Conservation (phyloP, 2,113 vertebrate genomes). For the Dinomys branickii region DNA sequence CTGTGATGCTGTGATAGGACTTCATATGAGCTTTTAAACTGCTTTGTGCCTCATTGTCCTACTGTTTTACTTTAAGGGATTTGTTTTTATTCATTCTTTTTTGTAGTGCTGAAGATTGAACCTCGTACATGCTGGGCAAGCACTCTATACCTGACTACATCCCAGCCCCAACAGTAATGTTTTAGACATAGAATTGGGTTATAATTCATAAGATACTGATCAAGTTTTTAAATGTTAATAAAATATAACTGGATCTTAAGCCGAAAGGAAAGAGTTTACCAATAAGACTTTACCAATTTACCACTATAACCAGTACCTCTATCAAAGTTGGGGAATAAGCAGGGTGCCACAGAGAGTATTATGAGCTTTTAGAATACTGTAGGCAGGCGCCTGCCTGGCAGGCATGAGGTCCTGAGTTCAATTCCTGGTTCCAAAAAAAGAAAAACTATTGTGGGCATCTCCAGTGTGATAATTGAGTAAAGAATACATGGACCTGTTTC, state of each 20-base stretch:
- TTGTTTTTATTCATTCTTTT: background rate
- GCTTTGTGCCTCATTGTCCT: background rate
- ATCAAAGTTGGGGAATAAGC: background rate
- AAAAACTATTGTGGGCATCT: background rate
- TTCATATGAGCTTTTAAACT: background rate
- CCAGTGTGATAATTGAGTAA: background rate
- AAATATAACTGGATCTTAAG: constrained; percentile 16
- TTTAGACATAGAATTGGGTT: background rate
- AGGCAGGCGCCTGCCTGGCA: background rate
- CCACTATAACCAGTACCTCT: background rate
- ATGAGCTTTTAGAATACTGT: background rate
- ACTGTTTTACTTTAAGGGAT: background rate
- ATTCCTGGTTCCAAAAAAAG: too few species aligned
- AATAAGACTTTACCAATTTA: background rate
- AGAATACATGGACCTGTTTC: background rate
- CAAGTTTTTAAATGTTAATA: background rate
- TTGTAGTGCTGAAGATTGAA: background rate
- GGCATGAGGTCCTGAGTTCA: too few species aligned
- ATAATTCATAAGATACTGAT: constrained; percentile 27
- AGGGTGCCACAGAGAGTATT: background rate
- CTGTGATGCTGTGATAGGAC: background rate
- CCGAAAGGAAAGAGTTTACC: background rate
- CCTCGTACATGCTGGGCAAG: background rate
- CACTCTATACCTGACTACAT: background rate
- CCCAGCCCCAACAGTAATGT: background rate